Evolutionary conservation across 2,888 invertebrate species (phyloP), one percentile per base, ranked within the genome.

Genomic region (Sphaerophoria rueppellii): DNA sequence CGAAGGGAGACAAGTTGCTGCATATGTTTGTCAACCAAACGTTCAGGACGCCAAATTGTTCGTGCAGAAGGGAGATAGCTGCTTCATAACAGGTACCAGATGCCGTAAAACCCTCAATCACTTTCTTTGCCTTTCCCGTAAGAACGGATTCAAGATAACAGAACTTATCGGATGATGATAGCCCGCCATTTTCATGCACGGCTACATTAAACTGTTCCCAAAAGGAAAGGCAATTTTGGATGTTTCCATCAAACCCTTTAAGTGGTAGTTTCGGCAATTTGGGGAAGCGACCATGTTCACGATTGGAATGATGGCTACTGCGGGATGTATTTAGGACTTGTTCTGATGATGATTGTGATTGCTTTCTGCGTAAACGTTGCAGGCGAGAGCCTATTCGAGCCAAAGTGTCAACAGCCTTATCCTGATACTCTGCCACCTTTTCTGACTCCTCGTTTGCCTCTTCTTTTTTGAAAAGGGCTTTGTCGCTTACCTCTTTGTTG

Each of bases 41-140:
- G 34, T 35, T 55, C 55, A 12, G 11, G n/a, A 34, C 34, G 34
- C 71, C 75, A 63, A 75, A 81, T n/a, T 76, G 57, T 12, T 76
- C 70, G 9, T 55, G 50, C 14, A 63, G 14, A 12, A 78, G 50
- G 1, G 67, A 16, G 9, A 67, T 54, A 55, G 72, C 60, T 2
- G 72, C 58, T 52, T 65, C 48, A 24, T 79, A 79, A 32, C 43
- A 50, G 34, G 11, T 58, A 35, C 54, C 55, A 12, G 78, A 61
- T 6, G 65, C 70, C 0, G 63, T 81, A 40, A 81, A 70, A 6
- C 75, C 71, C n/a, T 37, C 74, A 11, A 69, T 71, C 4, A 61
- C 46, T 14, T 58, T 61, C 32, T 72, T 73, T 12, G 79, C 58
- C 48, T 50, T 50, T 11, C 73, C 79, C 12, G 37, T 52, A n/a